Percentiles rank a stretch among this genome's conserved stretches.
These are phyloP conservation scores for Mus spicilegus DNA, from an alignment of 2,113 vertebrate genomes.

Conservation along the genomic window DNA sequence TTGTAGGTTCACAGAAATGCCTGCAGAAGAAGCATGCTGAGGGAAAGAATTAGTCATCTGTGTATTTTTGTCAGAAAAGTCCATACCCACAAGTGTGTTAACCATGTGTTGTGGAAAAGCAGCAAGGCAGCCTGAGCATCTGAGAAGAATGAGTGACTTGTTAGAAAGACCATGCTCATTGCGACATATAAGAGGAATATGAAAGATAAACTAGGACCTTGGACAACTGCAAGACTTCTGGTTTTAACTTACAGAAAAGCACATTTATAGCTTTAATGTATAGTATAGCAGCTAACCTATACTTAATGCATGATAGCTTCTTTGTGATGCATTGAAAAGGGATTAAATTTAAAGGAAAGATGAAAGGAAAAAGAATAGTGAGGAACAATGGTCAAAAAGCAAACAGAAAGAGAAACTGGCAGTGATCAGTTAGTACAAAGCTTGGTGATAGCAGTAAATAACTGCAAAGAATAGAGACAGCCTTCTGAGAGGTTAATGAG, in stretches of 20 bases:
- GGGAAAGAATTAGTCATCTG: neutral
- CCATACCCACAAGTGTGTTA: neutral
- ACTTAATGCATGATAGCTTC: neutral
- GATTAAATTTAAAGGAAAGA: neutral
- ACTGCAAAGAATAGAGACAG: neutral
- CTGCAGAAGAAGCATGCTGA: neutral
- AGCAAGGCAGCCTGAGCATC: neutral
- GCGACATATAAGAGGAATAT: neutral
- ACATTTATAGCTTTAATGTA: neutral
- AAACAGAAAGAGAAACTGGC: neutral
- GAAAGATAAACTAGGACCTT: neutral
- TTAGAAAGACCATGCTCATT: neutral
- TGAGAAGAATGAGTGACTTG: neutral
- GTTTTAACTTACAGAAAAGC: neutral
- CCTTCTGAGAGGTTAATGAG: neutral
- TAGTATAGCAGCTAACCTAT: neutral
- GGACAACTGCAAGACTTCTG: neutral
- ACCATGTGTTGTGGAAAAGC: neutral
- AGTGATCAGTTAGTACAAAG: fast-evolving
- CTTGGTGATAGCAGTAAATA: neutral
- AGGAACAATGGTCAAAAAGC: neutral
- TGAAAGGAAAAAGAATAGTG: neutral
- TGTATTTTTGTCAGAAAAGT: neutral
- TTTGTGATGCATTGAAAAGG: neutral
- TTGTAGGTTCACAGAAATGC: neutral